Evolutionary conservation across 2,888 invertebrate genomes (phyloP).

Genomic region (Carterocephalus palaemon): DNA sequence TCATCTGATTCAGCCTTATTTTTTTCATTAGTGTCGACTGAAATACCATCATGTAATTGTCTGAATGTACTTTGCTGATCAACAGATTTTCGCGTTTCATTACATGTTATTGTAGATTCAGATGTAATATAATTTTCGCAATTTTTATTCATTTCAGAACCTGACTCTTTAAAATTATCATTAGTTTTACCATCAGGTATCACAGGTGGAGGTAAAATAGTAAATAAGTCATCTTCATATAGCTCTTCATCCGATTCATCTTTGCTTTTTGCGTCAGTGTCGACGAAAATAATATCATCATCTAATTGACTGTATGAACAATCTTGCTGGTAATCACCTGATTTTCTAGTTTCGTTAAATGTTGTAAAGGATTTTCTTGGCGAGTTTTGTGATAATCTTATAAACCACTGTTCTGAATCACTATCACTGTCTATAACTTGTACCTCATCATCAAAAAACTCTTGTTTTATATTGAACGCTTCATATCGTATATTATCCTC

Average conservation of each 20-base stretch:
- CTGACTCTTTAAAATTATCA: neutral
- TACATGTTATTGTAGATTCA: neutral
- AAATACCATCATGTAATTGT: no score
- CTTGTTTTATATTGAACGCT: constrained; percentile 63
- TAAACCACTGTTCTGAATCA: constrained; percentile 72
- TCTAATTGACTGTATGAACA: constrained; percentile 68
- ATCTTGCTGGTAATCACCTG: constrained; percentile 43
- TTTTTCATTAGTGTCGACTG: no score
- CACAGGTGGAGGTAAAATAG: constrained; percentile 11
- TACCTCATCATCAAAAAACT: constrained; percentile 60
- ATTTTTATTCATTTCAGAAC: constrained; percentile 25
- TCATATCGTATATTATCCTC: constrained; percentile 53
- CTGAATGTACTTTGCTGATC: no score
- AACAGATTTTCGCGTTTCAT: no score
- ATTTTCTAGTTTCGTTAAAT: constrained; percentile 30
- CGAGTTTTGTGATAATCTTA: constrained; percentile 74
- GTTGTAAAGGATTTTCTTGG: constrained; percentile 58
- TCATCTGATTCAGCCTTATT: neutral
- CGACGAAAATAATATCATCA: constrained; percentile 38
- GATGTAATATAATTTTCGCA: neutral
- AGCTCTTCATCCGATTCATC: constrained; percentile 19
- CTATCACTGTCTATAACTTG: constrained; percentile 72
- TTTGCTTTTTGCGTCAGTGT: constrained; percentile 28
- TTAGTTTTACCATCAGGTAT: constrained; percentile 30
- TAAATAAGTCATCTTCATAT: constrained; percentile 26